Evolutionary conservation across 2,113 vertebrate genomes (phyloP).

Genomic region (Etheostoma spectabile): DNA sequence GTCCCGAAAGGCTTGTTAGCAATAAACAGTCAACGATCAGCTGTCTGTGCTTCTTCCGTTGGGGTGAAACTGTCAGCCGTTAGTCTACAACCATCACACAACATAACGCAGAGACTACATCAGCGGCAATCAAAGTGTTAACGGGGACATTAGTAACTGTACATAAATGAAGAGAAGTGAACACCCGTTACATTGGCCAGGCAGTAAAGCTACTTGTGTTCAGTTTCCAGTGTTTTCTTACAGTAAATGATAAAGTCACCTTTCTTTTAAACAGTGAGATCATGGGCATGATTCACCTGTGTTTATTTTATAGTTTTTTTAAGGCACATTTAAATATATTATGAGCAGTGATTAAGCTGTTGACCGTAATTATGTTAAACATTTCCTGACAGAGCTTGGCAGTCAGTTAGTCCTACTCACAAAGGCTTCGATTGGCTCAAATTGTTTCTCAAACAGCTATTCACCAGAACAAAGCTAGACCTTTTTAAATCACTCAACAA

Average conservation of each 20-base stretch:
- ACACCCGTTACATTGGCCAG: not conserved
- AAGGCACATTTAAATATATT: not conserved
- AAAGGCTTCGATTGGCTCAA: not conserved
- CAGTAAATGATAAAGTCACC: not conserved
- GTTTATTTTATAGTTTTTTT: not conserved
- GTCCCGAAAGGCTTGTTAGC: too few relatives aligned
- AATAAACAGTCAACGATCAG: too few relatives aligned
- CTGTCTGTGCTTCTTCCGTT: too few relatives aligned
- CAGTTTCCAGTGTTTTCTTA: not conserved
- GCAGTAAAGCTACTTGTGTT: not conserved
- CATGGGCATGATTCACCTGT: not conserved
- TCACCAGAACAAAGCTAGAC: constrained; percentile 21
- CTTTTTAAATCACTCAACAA: constrained; percentile 2
- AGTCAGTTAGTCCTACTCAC: constrained; percentile 6
- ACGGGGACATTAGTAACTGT: too few relatives aligned
- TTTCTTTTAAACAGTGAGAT: not conserved
- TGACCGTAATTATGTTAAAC: constrained; percentile 6
- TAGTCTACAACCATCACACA: too few relatives aligned
- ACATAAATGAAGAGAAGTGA: too few relatives aligned
- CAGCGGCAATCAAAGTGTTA: too few relatives aligned
- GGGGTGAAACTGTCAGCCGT: too few relatives aligned
- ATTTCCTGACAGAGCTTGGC: constrained; percentile 21
- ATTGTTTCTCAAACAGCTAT: constrained; percentile 17
- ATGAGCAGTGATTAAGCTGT: constrained; percentile 1
- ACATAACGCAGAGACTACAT: too few relatives aligned